Evolutionary conservation across 1,140 invertebrate genomes (phyloP).

Genomic region (Aphelenchoides fujianensis): DNA sequence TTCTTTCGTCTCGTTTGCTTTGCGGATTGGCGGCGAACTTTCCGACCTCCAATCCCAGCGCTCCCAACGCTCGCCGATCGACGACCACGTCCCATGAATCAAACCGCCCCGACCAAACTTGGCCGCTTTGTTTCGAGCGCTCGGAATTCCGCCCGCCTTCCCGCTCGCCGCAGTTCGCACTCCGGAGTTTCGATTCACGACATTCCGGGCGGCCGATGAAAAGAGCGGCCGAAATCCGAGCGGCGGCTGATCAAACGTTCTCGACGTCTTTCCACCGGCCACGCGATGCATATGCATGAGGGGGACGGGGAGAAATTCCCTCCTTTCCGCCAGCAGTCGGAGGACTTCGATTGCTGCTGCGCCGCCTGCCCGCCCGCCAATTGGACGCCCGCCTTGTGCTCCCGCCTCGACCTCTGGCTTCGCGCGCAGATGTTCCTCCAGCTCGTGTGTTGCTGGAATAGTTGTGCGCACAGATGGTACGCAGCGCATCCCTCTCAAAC

Average conservation of each 20-base stretch:
- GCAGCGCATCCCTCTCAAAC: no score
- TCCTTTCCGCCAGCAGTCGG: no score
- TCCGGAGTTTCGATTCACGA: background rate
- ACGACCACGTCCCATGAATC: background rate
- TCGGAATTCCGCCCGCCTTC: background rate
- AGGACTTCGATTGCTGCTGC: background rate
- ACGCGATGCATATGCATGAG: background rate
- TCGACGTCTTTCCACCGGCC: background rate
- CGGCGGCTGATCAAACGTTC: background rate
- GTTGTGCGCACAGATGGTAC: background rate
- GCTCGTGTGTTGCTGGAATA: slow-evolving; percentile 11
- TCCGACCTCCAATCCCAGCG: no score
- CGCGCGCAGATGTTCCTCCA: background rate
- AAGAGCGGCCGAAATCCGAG: background rate
- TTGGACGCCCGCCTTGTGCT: background rate
- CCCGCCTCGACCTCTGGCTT: background rate
- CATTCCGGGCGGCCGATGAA: no score
- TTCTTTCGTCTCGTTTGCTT: background rate
- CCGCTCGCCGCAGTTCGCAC: no score
- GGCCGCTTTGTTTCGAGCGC: background rate
- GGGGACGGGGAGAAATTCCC: no score
- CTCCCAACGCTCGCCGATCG: no score
- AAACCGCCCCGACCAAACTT: background rate
- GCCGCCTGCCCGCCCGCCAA: background rate
- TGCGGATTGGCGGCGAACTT: background rate